Percentiles rank a stretch among this genome's conserved stretches.
Conservation (phyloP, 2,797 vertebrate species). For the Lacerta bilineata region DNA sequence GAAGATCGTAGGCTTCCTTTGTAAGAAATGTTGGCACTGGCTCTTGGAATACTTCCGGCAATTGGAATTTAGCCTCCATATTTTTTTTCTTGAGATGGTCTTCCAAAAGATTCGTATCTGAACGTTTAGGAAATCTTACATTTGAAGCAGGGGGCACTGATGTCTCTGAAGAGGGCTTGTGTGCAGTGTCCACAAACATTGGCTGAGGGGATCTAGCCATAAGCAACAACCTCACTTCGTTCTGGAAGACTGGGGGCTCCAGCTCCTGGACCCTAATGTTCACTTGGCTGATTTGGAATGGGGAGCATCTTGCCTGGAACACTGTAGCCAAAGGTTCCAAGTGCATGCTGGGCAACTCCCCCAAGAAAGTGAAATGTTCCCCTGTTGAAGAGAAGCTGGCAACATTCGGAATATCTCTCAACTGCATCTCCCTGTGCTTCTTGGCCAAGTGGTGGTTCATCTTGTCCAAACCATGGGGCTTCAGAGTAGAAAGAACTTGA, state of each 20-base stretch:
- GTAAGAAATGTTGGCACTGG: not conserved
- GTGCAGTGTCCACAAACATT: no score
- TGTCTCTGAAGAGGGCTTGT: not conserved
- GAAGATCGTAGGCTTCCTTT: no score
- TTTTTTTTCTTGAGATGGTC: not conserved
- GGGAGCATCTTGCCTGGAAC: not conserved
- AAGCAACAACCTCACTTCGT: not conserved
- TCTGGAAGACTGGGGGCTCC: not conserved
- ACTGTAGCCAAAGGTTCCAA: not conserved
- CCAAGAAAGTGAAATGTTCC: not conserved
- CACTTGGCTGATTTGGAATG: not conserved
- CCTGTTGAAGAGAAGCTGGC: not conserved
- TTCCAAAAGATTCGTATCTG: not conserved
- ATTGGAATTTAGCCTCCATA: no score
- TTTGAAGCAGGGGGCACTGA: no score
- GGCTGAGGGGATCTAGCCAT: no score
- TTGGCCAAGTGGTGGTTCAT: not conserved
- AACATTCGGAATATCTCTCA: not conserved
- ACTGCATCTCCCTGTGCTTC: not conserved
- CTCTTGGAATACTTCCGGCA: accelerated
- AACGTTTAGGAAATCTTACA: no score
- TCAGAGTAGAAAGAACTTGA: not conserved
- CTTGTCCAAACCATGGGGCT: no score
- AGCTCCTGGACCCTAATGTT: not conserved
- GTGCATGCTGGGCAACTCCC: not conserved